Base-by-base conservation (phyloP, 1,140 invertebrate genomes). In the Coenobita brevimanus region DNA sequence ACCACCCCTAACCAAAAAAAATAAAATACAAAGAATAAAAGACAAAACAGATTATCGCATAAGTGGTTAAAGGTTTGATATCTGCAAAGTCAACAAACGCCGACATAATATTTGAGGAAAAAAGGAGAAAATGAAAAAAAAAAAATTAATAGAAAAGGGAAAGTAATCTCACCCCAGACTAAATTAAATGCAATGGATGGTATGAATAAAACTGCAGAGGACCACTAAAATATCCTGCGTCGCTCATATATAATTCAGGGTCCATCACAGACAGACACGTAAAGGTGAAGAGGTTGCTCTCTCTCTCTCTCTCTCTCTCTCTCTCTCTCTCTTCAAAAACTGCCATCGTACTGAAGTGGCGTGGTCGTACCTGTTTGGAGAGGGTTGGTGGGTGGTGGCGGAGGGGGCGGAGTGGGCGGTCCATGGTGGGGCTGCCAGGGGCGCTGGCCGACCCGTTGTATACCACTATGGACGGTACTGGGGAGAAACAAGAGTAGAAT, bases 391-490 rank as follows among this genome's bases (percentile, higher is more conserved):
- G 73, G 30, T 80, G 84, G 24, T 57, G 76, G 27, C 75, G 57
- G 36, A 79, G 75, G 17, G 76, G 60, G 30, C 84, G 27, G 24
- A 57, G 30, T 27, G 84, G 27, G 21, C 84, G 57, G 38, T 87
- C 84, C 84, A 87, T 87, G 60, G 24, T 69, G 60, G 84, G 84
- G 76, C 84, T 87, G 41, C 60, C 62, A n/a, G 84, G 84, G 43
- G 76, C 84, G 76, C 84, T 87, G 60, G 75, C 50, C 30, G 84
- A 79, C 60, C 81, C 79, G 88, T 79, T 83, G 80, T 82, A 81
- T 41, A 82, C 79, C 79, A 89, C 81, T 75, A 83, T 83, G 80
- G 88, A 82, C 88, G 81, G 80, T 81, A 79, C 75, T 79, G 80
- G 17, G 79, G n/a, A n/a, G n/a, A n/a, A n/a, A n/a, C n/a, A n/a